Conservation (phyloP, 2,797 vertebrate genomes). For the Leuciscus waleckii region DNA sequence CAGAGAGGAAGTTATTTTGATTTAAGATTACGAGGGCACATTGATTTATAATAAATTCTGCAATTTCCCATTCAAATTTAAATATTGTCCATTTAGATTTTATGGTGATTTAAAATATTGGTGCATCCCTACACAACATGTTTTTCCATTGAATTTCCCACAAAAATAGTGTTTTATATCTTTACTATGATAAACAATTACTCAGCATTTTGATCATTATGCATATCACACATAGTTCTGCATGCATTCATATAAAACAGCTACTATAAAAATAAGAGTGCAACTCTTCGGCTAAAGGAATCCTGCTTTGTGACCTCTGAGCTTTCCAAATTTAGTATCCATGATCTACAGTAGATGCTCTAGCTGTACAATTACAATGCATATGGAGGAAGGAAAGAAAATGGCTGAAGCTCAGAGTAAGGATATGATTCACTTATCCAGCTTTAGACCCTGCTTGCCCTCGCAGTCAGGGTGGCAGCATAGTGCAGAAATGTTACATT, state of each 20-base stretch:
- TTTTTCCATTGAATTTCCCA: background rate
- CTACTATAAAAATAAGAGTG: background rate
- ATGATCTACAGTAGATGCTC: background rate
- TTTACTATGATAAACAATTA: background rate
- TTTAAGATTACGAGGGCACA: too few relatives aligned
- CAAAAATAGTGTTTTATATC: background rate
- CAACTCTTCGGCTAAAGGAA: background rate
- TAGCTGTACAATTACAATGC: background rate
- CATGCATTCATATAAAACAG: too few relatives aligned
- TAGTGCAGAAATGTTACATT: background rate
- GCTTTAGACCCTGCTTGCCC: conserved; percentile 10
- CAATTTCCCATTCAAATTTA: too few relatives aligned
- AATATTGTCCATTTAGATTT: too few relatives aligned
- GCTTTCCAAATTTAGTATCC: background rate
- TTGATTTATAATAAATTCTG: too few relatives aligned
- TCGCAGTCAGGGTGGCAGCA: background rate
- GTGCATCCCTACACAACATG: background rate
- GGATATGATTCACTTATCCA: conserved; percentile 17
- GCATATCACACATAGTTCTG: background rate
- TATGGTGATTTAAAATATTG: too few relatives aligned
- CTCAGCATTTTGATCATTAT: background rate
- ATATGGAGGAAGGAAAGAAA: background rate
- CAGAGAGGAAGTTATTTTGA: too few relatives aligned
- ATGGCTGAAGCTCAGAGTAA: background rate
- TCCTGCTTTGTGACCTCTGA: background rate